A percentile compares a stretch with the other conserved stretches of the same genome.
Conservation (phyloP, 2,797 vertebrate species). For the Chelonia mydas region DNA sequence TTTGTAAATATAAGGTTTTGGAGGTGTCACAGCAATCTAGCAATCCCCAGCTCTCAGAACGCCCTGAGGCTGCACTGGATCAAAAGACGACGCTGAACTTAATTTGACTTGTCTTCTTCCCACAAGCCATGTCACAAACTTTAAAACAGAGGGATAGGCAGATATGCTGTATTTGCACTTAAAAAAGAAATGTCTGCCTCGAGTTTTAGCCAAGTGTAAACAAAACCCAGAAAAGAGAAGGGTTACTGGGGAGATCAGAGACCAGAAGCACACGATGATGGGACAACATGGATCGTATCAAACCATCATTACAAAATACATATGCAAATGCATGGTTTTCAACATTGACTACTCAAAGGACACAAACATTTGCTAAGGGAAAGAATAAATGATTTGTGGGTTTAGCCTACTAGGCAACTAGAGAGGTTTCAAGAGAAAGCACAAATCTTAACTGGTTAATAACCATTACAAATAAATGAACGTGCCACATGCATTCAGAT, state of each 20-base stretch:
- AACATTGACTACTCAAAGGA: conserved; percentile 5
- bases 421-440: conserved; percentile 62
- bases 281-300: not conserved
- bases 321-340: conserved; percentile 15
- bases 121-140: accelerated
- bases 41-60: not conserved
- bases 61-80: accelerated
- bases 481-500: not conserved
- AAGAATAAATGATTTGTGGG: conserved; percentile 43
- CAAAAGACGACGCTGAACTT: not conserved
- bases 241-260: accelerated
- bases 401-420: conserved; percentile 62
- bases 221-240: accelerated
- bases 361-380: conserved; percentile 68
- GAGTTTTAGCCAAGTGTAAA: not conserved
- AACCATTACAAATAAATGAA: conserved; percentile 29
- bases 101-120: accelerated
- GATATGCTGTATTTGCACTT: not conserved
- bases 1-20: not conserved
- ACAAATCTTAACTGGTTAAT: conserved; percentile 46
- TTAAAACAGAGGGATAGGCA: not conserved
- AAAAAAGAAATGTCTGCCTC: not conserved
- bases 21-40: not conserved
- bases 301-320: conserved; percentile 5
- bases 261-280: not conserved